These are phyloP conservation scores for Charadrius vociferus DNA, from an alignment of 2,113 vertebrate species.

Conservation along the genomic window DNA sequence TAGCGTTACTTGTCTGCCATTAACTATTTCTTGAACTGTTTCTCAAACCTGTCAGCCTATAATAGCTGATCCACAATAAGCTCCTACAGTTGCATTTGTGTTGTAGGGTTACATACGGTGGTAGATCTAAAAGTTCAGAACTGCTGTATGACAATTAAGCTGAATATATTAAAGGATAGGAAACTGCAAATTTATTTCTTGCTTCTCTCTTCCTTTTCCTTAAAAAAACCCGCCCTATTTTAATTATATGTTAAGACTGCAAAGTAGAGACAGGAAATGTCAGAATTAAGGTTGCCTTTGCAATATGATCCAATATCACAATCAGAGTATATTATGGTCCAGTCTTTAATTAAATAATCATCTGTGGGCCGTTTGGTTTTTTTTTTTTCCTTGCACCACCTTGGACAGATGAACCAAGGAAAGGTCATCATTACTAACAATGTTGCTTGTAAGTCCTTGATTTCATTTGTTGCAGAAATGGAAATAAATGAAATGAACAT, in stretches of 20 bases:
- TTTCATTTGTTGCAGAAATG: not conserved
- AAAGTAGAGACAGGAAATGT: conserved; percentile 34
- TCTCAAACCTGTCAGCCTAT: not conserved
- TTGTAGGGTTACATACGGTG: not conserved
- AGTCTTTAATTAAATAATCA: not conserved
- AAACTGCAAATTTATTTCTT: not conserved
- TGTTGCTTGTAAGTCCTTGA: not conserved
- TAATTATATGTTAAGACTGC: not conserved
- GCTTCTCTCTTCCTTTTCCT: not conserved
- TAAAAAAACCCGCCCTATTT: not conserved
- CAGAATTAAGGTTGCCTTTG: conserved; percentile 58
- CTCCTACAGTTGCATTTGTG: not conserved
- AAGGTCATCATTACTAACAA: not conserved
- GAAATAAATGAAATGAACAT: not conserved
- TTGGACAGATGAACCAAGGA: not conserved
- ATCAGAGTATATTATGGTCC: not conserved
- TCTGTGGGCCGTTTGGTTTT: not conserved
- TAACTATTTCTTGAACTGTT: not conserved
- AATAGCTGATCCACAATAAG: not conserved
- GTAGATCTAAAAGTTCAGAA: not conserved
- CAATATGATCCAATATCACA: not conserved
- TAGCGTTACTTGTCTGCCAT: not conserved
- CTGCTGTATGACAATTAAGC: not conserved
- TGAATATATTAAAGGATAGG: not conserved
- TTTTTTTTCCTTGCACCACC: not conserved